Base-by-base conservation (phyloP, 2,888 invertebrate genomes). In the Melanchra persicariae region DNA sequence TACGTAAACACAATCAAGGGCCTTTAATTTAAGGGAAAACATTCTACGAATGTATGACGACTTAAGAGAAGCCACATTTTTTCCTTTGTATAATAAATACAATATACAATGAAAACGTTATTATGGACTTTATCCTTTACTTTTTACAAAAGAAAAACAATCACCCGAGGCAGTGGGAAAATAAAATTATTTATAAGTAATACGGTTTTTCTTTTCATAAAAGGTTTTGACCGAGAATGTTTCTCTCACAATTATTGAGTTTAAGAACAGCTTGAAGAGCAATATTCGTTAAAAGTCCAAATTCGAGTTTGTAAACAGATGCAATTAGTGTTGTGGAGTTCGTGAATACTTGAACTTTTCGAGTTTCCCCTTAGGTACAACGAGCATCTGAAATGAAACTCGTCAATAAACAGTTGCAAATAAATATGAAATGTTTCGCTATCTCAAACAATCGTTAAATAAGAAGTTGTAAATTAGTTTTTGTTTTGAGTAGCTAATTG, bases 301-400 rank as follows among this genome's bases (percentile, higher is more conserved):
- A 76, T 85, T 77, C 47, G 78, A 85, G 74, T 86, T 82, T 83
- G 77, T 80, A 77, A 84, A 77, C 78, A 80, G 79, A 83, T 82
- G 84, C 84, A 85, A 88, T 88, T 87, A 88, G 84, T 85, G 81
- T 84, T 64, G 65, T 65, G 45, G 74, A 84, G 83, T 82, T 84
- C 73, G 17, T 26, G 58, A 59, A 66, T 52, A 55, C 64, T 76
- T 69, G 12, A 69, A 81, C 51, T 68, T 74, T 77, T 60, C 51
- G 61, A 77, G 74, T 73, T 73, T 65, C 69, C 67, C 62, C 71
- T 30, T 19, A n/a, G n/a, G n/a, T n/a, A 26, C 5, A 12, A 9
- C 49, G 9, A 43, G 37, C 10, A 19, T 15, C 17, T 57, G 24
- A 51, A 40, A 55, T 24, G 2, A 51, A 51, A 62, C 22, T 62